phyloP scores from a whole-genome alignment of 2,113 vertebrate species.

The Psammodynastes pulverulentus region DNA sequence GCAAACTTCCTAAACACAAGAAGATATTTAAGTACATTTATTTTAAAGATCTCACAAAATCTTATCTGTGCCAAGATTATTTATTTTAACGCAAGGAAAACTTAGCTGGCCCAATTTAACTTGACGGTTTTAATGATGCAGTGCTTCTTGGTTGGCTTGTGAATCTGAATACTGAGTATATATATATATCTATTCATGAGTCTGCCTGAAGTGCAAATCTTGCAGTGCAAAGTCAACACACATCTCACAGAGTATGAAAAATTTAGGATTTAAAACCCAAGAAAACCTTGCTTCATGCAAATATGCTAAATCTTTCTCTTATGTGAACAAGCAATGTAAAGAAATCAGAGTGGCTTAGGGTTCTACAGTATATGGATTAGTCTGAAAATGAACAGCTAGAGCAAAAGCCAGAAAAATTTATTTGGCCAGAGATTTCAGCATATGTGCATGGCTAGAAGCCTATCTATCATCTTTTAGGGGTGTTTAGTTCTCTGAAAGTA shows the following conservation, averaged over 20 bases:
- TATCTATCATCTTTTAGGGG: not conserved
- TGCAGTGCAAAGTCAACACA: not conserved
- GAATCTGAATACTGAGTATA: not conserved
- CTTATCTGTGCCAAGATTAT: not conserved
- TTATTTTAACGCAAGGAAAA: not conserved
- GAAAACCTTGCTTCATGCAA: not conserved
- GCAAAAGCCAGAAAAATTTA: not conserved
- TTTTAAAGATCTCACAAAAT: not conserved
- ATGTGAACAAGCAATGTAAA: not conserved
- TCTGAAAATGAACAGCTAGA: not conserved
- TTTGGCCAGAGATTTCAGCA: not conserved
- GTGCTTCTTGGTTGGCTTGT: not conserved
- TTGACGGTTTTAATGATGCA: not conserved
- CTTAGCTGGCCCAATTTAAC: not conserved
- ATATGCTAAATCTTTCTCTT: not conserved
- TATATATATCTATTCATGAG: not conserved
- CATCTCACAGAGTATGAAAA: not conserved
- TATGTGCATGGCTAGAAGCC: not conserved
- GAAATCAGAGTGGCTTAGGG: not conserved
- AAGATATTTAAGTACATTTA: not conserved
- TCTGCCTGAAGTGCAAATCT: not conserved
- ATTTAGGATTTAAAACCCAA: not conserved
- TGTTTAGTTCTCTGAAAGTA: not conserved
- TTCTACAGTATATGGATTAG: not conserved
- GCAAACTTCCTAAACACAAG: not conserved